phyloP scores from a whole-genome alignment of 2,113 vertebrate species.

The Halcyon senegalensis region DNA sequence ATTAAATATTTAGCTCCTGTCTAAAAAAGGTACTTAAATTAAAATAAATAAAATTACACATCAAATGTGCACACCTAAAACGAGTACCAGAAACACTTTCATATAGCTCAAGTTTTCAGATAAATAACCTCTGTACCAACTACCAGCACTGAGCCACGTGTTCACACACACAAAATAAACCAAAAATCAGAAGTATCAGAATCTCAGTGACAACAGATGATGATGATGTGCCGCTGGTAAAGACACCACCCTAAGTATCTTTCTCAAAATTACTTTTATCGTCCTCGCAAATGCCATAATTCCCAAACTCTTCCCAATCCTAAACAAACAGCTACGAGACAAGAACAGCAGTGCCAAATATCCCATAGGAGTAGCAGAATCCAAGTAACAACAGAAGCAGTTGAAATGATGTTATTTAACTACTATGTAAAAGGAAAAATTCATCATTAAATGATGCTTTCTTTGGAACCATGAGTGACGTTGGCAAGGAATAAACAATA shows the following conservation, averaged over 20 bases:
- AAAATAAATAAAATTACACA: not conserved
- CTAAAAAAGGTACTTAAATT: not conserved
- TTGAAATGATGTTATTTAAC: not conserved
- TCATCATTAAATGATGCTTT: not conserved
- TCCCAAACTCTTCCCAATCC: not conserved
- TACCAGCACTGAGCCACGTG: not conserved
- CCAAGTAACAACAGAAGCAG: not conserved
- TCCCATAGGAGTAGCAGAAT: not conserved
- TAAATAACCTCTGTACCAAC: not conserved
- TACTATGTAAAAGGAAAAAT: not conserved
- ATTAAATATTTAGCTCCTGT: not conserved
- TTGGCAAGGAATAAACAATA: not conserved
- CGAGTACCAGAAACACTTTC: not conserved
- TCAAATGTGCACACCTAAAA: not conserved
- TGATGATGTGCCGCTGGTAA: accelerated
- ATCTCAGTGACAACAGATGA: not conserved
- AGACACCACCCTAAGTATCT: not conserved
- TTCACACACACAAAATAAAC: not conserved
- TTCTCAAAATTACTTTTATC: not conserved
- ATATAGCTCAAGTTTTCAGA: not conserved
- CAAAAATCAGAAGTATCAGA: not conserved
- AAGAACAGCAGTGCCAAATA: not conserved
- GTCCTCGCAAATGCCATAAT: not conserved
- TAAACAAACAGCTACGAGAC: not conserved
- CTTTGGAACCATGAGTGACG: not conserved